A percentile compares a stretch with the other conserved stretches of the same genome.
phyloP scores from a whole-genome alignment of 2,797 vertebrate species.

The Atherinosoma microstoma region DNA sequence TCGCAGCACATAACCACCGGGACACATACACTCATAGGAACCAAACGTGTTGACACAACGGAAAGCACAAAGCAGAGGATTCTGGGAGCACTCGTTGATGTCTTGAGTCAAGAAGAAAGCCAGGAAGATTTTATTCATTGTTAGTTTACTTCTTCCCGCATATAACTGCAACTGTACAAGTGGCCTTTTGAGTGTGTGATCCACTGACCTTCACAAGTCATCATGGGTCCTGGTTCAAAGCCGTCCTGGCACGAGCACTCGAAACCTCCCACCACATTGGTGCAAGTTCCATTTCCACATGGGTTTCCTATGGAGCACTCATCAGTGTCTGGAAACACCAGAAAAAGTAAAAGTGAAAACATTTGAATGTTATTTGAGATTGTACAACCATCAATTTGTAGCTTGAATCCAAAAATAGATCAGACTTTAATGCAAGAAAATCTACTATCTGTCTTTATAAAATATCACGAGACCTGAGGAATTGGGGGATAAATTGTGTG shows the following conservation, averaged over 20 bases:
- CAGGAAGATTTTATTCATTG: background rate
- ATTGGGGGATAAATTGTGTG: conserved; percentile 3
- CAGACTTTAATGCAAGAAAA: background rate
- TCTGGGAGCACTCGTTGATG: conserved; percentile 92
- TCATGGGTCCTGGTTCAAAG: conserved; percentile 93
- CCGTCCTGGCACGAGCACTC: conserved; percentile 92
- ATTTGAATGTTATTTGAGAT: conserved; percentile 4
- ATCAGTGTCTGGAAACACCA: conserved; percentile 86
- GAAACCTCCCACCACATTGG: conserved; percentile 92
- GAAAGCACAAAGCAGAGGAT: conserved; percentile 95
- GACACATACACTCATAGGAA: conserved; percentile 94
- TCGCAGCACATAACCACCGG: conserved; percentile 89
- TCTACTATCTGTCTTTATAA: background rate
- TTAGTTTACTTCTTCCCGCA: background rate
- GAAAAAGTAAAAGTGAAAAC: conserved; percentile 24
- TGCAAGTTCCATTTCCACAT: conserved; percentile 92
- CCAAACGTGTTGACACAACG: conserved; percentile 95
- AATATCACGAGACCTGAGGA: background rate
- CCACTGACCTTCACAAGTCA: conserved; percentile 91
- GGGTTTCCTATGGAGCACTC: conserved; percentile 94
- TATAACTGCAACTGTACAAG: background rate
- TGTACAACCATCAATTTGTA: conserved; percentile 28
- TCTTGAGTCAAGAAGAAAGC: conserved; percentile 77
- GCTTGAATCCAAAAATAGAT: conserved; percentile 11
- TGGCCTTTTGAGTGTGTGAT: background rate